These are phyloP conservation scores for Disparrhopalites patrizii DNA, from an alignment of 2,888 invertebrate genomes.

Conservation along the genomic window DNA sequence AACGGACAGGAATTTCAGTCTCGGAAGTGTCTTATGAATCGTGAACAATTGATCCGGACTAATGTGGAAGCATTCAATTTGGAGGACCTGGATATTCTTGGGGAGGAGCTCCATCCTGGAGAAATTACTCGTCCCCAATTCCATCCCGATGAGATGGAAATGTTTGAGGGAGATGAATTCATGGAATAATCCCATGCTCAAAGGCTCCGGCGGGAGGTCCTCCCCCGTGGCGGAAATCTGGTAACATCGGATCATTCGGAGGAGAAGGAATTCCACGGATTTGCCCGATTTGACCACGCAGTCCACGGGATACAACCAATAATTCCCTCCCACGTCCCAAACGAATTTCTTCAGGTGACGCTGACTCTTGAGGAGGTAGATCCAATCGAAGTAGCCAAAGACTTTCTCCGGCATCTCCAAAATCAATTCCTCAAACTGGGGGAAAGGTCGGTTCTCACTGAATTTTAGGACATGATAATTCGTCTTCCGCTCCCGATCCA, in stretches of 20 bases:
- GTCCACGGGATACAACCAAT: constrained; percentile 8
- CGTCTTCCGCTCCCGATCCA: not conserved
- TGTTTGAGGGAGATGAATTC: constrained; percentile 13
- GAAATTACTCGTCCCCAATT: not conserved
- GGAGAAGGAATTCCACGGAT: not conserved
- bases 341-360: not conserved
- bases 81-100: not conserved
- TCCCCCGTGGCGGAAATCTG: not conserved
- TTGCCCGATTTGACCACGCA: not conserved
- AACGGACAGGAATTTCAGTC: constrained; percentile 7
- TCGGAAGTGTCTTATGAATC: constrained; percentile 1
- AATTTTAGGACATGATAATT: constrained; percentile 3
- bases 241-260: constrained; percentile 6
- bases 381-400: constrained; percentile 1
- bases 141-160: constrained; percentile 3
- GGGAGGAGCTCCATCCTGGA: constrained; percentile 5
- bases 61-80: constrained; percentile 12
- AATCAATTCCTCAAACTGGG: not conserved
- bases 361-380: constrained; percentile 6
- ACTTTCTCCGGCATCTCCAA: constrained; percentile 5
- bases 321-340: constrained; percentile 15
- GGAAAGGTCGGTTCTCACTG: constrained; percentile 5
- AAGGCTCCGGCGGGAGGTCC: not conserved
- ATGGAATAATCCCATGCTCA: not conserved
- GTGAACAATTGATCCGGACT: not conserved